Percentiles rank a stretch among this genome's conserved stretches.
Conservation (phyloP, 2,888 invertebrate species). For the Clusia tigrina region DNA sequence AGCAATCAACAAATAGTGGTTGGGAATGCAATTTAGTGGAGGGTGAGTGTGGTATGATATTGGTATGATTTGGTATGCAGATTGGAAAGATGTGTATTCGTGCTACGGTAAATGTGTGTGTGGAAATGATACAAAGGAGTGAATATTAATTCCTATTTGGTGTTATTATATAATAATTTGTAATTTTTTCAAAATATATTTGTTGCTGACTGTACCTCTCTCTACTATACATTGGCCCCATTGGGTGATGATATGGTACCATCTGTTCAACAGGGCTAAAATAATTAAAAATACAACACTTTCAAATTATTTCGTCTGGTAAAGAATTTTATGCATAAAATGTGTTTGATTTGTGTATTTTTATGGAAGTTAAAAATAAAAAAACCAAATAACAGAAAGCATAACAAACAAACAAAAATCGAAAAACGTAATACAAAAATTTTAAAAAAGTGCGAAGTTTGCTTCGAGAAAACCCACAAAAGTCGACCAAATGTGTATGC, state of each 20-base stretch:
- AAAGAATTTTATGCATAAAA: slow-evolving; percentile 10
- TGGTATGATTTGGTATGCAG: too few species aligned
- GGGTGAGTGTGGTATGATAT: too few species aligned
- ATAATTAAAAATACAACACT: slow-evolving; percentile 51
- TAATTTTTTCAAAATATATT: slow-evolving; percentile 37
- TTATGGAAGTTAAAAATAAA: slow-evolving; percentile 1
- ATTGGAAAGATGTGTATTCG: too few species aligned
- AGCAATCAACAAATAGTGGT: too few species aligned
- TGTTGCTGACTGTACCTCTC: slow-evolving; percentile 63
- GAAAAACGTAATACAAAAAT: not conserved
- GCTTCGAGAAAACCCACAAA: too few species aligned
- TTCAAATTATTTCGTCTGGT: slow-evolving; percentile 44
- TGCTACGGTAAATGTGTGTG: too few species aligned
- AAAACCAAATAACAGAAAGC: not conserved
- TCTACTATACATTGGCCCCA: slow-evolving; percentile 66
- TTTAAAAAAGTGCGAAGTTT: not conserved
- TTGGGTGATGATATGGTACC: slow-evolving; percentile 67
- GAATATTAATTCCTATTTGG: too few species aligned
- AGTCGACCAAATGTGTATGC: slow-evolving; percentile 4
- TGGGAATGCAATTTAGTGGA: too few species aligned
- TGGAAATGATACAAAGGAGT: too few species aligned
- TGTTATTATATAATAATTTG: slow-evolving; percentile 29
- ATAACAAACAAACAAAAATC: not conserved
- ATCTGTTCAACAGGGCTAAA: slow-evolving; percentile 67
- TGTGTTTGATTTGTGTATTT: not conserved